A percentile compares a stretch with the other conserved stretches of the same genome.
These are phyloP conservation scores for Aproaerema taeniolella DNA, from an alignment of 2,888 invertebrate genomes.

Conservation along the genomic window DNA sequence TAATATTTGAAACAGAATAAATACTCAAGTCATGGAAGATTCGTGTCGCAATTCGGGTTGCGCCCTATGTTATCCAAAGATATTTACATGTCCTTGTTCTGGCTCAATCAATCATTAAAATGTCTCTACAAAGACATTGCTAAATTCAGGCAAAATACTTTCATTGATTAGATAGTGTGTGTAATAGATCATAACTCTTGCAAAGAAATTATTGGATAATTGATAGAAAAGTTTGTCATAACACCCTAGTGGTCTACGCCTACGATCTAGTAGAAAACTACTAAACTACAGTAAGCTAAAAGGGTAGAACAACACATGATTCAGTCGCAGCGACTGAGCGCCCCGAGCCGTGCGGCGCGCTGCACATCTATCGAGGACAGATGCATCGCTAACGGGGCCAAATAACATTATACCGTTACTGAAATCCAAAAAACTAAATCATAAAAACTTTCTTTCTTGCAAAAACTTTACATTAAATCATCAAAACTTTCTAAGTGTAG, in stretches of 20 bases:
- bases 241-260: conserved; percentile 77
- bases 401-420: conserved; percentile 77
- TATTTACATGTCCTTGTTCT: conserved; percentile 71
- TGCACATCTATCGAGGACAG: conserved; percentile 73
- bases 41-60: conserved; percentile 65
- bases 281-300: conserved; percentile 73
- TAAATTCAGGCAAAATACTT: conserved; percentile 67
- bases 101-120: conserved; percentile 63
- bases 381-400: conserved; percentile 79
- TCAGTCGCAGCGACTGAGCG: conserved; percentile 38
- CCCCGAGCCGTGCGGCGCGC: conserved; percentile 31
- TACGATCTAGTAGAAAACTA: conserved; percentile 73
- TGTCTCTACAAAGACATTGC: conserved; percentile 73
- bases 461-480: conserved; percentile 77
- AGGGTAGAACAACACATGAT: conserved; percentile 69
- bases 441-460: conserved; percentile 75
- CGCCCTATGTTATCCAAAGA: conserved; percentile 52
- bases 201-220: conserved; percentile 72
- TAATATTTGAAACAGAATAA: conserved; percentile 52
- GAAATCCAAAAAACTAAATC: conserved; percentile 77
- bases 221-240: conserved; percentile 74
- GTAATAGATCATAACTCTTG: conserved; percentile 71
- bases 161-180: conserved; percentile 61
- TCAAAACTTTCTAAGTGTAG: conserved; percentile 78
- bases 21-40: conserved; percentile 63